Percentiles rank a stretch among this genome's conserved stretches.
Evolutionary conservation across 2,797 vertebrate genomes (phyloP).

Genomic region (Sitta carolinensis): DNA sequence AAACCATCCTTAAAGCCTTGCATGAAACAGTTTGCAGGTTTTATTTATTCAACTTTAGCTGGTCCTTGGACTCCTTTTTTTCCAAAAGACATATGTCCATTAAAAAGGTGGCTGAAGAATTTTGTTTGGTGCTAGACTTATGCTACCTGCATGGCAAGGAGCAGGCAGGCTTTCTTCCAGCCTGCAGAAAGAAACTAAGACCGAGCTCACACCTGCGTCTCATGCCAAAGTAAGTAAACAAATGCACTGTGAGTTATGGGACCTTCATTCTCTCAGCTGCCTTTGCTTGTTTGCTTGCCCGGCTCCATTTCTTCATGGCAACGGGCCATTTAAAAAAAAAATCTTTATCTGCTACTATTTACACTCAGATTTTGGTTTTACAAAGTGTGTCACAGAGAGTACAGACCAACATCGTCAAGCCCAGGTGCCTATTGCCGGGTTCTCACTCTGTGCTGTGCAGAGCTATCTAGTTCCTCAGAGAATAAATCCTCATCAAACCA

Average conservation of each 20-base stretch:
- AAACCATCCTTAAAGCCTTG: background rate
- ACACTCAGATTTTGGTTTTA: background rate
- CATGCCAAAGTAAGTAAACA: conserved; percentile 49
- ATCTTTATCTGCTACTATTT: conserved; percentile 30
- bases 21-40: background rate
- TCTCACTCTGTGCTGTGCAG: background rate
- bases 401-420: background rate
- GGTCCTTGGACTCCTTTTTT: background rate
- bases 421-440: background rate
- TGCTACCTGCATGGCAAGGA: conserved; percentile 13
- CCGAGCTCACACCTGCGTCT: background rate
- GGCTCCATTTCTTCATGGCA: conserved; percentile 1
- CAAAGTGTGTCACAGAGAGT: background rate
- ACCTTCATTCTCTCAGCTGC: conserved; percentile 20
- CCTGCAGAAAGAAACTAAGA: conserved; percentile 29
- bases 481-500: background rate
- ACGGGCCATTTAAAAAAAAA: background rate
- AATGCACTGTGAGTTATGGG: background rate
- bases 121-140: background rate
- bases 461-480: background rate
- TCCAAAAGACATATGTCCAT: background rate
- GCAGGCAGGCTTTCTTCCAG: conserved; percentile 7
- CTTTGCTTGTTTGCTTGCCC: conserved; percentile 19
- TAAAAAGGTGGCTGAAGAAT: background rate
- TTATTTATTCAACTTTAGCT: background rate